A percentile compares a stretch with the other conserved stretches of the same genome.
Evolutionary conservation across 2,888 invertebrate genomes (phyloP).

Genomic region (Steromphala cineraria): DNA sequence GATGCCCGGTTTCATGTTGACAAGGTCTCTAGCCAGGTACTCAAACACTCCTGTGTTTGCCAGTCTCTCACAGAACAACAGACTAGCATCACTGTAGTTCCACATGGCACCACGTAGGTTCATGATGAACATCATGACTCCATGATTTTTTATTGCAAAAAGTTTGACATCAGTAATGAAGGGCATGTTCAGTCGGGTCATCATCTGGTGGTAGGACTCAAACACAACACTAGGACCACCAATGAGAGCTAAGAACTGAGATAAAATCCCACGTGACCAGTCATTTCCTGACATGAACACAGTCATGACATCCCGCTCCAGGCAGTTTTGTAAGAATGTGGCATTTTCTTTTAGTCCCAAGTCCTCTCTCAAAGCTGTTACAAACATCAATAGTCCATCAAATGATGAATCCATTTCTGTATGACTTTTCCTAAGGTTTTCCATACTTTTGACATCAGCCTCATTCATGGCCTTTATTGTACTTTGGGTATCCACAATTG

Average conservation of each 20-base stretch:
- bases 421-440: neutral
- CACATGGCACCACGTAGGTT: constrained; percentile 45
- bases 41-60: constrained; percentile 35
- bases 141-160: neutral
- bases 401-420: no score
- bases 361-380: no score
- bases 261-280: neutral
- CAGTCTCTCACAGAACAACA: constrained; percentile 40
- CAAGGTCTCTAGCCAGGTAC: constrained; percentile 27
- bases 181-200: neutral
- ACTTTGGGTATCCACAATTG: neutral
- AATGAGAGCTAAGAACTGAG: neutral
- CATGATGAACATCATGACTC: neutral
- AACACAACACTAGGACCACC: neutral
- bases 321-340: no score
- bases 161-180: neutral
- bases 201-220: neutral
- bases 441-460: neutral
- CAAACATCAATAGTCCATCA: no score
- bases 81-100: constrained; percentile 53
- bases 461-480: neutral
- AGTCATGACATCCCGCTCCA: no score
- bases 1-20: neutral
- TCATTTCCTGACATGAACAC: no score
- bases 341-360: no score